phyloP scores from a whole-genome alignment of 2,888 invertebrate species.

The Seira ritae region DNA sequence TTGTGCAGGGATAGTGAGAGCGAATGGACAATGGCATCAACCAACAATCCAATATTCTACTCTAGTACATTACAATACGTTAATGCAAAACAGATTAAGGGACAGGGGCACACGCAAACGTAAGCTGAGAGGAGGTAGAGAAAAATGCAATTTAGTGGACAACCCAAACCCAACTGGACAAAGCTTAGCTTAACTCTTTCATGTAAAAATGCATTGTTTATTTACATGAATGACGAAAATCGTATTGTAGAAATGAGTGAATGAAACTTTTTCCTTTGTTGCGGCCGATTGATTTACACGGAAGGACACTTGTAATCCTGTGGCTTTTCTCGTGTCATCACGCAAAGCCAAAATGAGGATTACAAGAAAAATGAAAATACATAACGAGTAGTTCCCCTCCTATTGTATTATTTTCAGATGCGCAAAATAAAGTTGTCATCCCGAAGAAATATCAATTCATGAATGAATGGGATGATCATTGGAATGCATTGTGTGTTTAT shows the following conservation, averaged over 20 bases:
- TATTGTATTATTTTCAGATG: not conserved
- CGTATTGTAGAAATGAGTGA: not conserved
- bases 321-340: conserved; percentile 59
- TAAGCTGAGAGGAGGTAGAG: not conserved
- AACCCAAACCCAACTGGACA: not conserved
- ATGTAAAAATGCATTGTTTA: not conserved
- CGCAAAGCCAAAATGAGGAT: conserved; percentile 29
- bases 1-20: not conserved
- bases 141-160: not conserved
- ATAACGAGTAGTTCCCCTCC: not conserved
- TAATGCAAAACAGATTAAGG: not conserved
- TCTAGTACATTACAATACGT: too few relatives aligned
- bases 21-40: not conserved
- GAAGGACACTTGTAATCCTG: conserved; percentile 58
- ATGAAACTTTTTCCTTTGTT: conserved; percentile 1
- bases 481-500: not conserved
- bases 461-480: not conserved
- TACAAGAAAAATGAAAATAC: not conserved
- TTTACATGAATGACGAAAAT: conserved; percentile 11
- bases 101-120: not conserved
- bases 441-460: not conserved
- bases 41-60: not conserved
- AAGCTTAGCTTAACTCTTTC: not conserved
- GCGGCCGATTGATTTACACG: conserved; percentile 5
- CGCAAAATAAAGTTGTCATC: not conserved